Base-by-base conservation (phyloP, 1,140 invertebrate species). In the Notospermus geniculatus region DNA sequence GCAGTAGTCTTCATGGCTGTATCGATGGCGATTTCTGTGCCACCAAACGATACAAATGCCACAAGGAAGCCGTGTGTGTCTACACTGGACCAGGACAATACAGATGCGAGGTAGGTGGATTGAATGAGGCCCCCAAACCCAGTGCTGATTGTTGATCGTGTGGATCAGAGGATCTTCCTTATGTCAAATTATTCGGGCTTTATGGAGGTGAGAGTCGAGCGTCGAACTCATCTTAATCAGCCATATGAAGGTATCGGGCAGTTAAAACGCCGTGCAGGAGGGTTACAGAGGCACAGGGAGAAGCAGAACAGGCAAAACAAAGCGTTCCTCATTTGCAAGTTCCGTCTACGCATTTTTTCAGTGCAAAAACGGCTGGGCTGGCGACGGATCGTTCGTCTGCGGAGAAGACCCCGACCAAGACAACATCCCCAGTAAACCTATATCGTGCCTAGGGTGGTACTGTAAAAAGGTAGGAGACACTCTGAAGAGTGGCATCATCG, bases 1-100 rank as follows among this genome's bases (percentile, higher is more conserved):
- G 72, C 23, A 63, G 66, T 13, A 59, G 59, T 27, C 46, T 55
- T 1, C 60, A 46, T 25, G 69, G 68, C 11, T 74, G 72, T 64
- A 57, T 59, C 27, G 59, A 68, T 11, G 70, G 65, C 1, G 67
- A 75, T 59, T 74, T 69, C 59, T 75, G 73, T 58, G 50, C 63
- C 1, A 69, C 70, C 11, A 68, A 68, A 9, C 43, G 53, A 29
- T 70, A 73, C 46, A 58, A 62, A 2, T 73, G 72, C 67, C 60
- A 52, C 2, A 43, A 28, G 4, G 64, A 68, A 36, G 68, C 72
- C 17, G 52, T 63, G 13, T 73, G 72, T 63, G 27, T 62, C 15
- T 73, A 72, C 39, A 56, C 65, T 11, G 70, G 68, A 19, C 72
- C 70, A 2, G 66, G 60, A 7, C 59, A 67, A n/a, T 73, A 59